Percentiles rank a stretch among this genome's conserved stretches.
Evolutionary conservation across 2,113 vertebrate species (phyloP).

Genomic region (Scalopus aquaticus): DNA sequence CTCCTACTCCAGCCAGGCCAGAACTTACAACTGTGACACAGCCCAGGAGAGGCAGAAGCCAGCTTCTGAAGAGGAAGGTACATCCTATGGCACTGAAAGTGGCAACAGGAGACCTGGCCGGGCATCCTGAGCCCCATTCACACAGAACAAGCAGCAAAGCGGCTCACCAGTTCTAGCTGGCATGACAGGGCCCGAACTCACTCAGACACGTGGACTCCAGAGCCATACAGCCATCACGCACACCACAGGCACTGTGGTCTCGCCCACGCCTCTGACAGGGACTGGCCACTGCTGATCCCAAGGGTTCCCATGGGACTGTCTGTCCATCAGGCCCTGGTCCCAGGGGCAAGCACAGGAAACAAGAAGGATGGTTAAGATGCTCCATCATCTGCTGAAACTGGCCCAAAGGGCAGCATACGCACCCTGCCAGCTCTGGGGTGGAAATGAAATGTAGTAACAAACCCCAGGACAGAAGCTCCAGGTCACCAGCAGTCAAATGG

Average conservation of each 20-base stretch:
- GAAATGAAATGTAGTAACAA: neutral
- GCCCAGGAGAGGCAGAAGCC: neutral
- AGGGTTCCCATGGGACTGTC: rapidly evolving
- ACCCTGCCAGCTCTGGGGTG: rapidly evolving
- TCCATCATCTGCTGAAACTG: rapidly evolving
- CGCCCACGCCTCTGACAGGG: neutral
- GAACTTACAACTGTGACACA: rapidly evolving
- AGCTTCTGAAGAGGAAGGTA: rapidly evolving
- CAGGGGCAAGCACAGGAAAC: neutral
- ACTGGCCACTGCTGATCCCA: rapidly evolving
- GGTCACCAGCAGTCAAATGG: neutral
- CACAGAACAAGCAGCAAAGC: rapidly evolving
- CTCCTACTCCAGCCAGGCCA: rapidly evolving
- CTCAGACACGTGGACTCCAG: neutral
- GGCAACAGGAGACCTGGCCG: neutral
- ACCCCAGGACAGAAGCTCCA: neutral
- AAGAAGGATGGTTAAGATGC: rapidly evolving
- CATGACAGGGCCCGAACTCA: neutral
- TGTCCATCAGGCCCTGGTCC: neutral
- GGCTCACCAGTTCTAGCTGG: neutral
- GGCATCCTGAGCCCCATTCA: rapidly evolving
- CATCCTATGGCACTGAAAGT: rapidly evolving
- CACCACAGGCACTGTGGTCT: neutral
- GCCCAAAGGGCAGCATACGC: neutral
- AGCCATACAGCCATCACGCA: rapidly evolving